These are phyloP conservation scores for Acanthococcus lagerstroemiae DNA, from an alignment of 2,888 invertebrate species.

Conservation along the genomic window DNA sequence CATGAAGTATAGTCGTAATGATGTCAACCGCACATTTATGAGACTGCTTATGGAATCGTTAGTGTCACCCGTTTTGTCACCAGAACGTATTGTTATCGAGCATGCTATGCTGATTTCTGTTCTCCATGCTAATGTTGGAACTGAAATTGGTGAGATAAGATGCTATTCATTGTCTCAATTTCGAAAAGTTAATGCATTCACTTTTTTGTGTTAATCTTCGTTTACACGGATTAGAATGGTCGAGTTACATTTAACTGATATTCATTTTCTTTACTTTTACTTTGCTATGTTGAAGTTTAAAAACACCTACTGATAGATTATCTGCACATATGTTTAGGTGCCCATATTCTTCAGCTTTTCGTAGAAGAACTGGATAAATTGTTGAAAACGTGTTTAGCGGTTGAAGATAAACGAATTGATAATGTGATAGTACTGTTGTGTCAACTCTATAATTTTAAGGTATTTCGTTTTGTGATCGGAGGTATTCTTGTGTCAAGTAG, in stretches of 20 bases:
- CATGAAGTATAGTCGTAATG: slow-evolving; percentile 64
- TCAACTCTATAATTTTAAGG: slow-evolving; percentile 81
- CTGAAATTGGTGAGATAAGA: slow-evolving; percentile 67
- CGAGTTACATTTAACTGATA: neutral
- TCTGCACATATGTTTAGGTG: slow-evolving; percentile 46
- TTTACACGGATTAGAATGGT: neutral
- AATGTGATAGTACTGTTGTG: slow-evolving; percentile 67
- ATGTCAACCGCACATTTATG: slow-evolving; percentile 66
- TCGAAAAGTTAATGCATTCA: too few relatives aligned
- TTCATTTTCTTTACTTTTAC: too few relatives aligned
- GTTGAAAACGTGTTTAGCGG: slow-evolving; percentile 45
- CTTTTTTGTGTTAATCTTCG: too few relatives aligned
- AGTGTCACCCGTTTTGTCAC: slow-evolving; percentile 51
- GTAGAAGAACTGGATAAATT: slow-evolving; percentile 56
- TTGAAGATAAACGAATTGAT: slow-evolving; percentile 69
- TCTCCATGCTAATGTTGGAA: slow-evolving; percentile 80
- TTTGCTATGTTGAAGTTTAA: neutral
- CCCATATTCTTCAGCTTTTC: slow-evolving; percentile 69
- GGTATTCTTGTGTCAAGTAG: too few relatives aligned
- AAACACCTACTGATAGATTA: neutral
- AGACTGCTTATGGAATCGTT: slow-evolving; percentile 61
- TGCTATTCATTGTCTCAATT: too few relatives aligned
- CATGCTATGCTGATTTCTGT: slow-evolving; percentile 72
- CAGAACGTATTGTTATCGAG: slow-evolving; percentile 70
- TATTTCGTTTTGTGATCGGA: slow-evolving; percentile 39